Conservation (phyloP, 1,140 invertebrate species). For the Drosophila cardini region DNA sequence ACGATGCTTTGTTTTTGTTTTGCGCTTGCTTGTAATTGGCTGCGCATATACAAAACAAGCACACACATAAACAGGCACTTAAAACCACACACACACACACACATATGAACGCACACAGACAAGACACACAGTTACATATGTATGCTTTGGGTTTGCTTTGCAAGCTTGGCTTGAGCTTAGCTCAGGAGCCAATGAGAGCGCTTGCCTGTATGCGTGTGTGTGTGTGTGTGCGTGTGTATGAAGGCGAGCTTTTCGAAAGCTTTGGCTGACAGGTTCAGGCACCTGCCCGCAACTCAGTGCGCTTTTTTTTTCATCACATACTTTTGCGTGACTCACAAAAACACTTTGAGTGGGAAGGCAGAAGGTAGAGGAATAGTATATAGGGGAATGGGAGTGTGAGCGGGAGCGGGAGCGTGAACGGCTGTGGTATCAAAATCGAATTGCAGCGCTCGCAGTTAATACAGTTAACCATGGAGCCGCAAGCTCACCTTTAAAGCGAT, state of each 20-base stretch:
- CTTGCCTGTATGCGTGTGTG: neutral
- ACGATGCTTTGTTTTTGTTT: conserved; percentile 10
- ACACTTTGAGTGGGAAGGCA: neutral
- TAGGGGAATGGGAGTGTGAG: neutral
- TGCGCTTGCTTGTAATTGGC: conserved; percentile 1
- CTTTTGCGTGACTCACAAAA: conserved; percentile 27
- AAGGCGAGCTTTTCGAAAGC: conserved; percentile 1
- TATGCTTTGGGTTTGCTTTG: neutral
- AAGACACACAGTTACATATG: too few species aligned
- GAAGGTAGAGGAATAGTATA: too few species aligned
- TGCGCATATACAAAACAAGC: neutral
- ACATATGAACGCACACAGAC: neutral
- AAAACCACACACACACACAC: neutral
- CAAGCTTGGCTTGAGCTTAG: neutral
- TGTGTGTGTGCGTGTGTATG: neutral
- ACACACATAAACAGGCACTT: neutral
- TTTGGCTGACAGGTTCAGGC: conserved; percentile 14
- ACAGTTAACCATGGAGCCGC: conserved; percentile 63
- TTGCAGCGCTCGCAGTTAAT: conserved; percentile 39
- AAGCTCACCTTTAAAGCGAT: conserved; percentile 79
- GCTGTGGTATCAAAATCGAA: conserved; percentile 25
- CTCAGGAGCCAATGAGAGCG: neutral
- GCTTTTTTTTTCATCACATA: conserved; percentile 13
- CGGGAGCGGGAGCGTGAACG: neutral
- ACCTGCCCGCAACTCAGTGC: neutral